These are phyloP conservation scores for Cherax quadricarinatus DNA, from an alignment of 1,140 invertebrate genomes.

Conservation along the genomic window DNA sequence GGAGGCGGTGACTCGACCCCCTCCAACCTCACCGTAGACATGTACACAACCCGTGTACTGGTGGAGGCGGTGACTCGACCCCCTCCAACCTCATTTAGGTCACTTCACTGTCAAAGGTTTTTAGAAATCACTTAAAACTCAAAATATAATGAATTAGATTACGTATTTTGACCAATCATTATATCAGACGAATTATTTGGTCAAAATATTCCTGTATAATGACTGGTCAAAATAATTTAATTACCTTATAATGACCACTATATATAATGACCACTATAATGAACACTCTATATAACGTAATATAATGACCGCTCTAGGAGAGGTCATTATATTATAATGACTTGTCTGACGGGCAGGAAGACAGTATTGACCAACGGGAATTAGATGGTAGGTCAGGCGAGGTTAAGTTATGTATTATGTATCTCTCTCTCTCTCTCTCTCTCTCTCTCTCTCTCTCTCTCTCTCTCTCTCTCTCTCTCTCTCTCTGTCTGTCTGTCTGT, in stretches of 20 bases:
- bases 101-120: background rate
- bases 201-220: background rate
- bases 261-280: background rate
- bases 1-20: too few species aligned
- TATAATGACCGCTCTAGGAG: background rate
- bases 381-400: background rate
- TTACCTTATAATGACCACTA: too few species aligned
- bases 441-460: constrained; percentile 14
- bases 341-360: background rate
- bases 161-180: background rate
- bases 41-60: too few species aligned
- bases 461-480: constrained; percentile 18
- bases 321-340: background rate
- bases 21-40: too few species aligned
- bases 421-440: background rate
- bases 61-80: too few species aligned
- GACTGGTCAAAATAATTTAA: background rate
- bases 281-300: background rate
- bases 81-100: background rate
- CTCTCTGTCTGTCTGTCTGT: background rate
- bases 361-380: background rate
- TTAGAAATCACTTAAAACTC: background rate
- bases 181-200: background rate
- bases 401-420: too few species aligned
- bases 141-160: background rate